Base-by-base conservation (phyloP, 2,888 invertebrate species). In the Drosophila putrida region DNA sequence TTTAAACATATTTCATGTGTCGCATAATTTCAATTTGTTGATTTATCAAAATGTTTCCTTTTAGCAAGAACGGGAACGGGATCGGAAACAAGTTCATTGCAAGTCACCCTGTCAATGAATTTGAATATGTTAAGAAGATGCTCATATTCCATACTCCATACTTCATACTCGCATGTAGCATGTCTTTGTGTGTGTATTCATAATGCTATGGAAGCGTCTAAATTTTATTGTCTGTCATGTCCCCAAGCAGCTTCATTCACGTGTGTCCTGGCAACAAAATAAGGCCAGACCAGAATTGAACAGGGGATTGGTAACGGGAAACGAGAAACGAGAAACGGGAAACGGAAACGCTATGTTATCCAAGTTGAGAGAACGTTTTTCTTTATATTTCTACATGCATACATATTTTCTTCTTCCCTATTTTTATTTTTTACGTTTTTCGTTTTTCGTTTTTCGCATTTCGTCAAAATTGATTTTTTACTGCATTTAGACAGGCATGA, bases 191-290 rank as follows among this genome's bases (percentile, higher is more conserved):
- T 46, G 63, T 63, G 31, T 74, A 70, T 67, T 33, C 78, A 71
- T 78, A 83, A 75, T 66, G 65, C 78, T 62, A 50, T 68, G 69
- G 59, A 70, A 70, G 75, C 71, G 71, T 87, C 75, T 72, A 85
- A 82, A 75, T 79, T 71, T 83, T 83, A 88, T 83, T 83, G 86
- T 85, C 77, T 85, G 74, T 88, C 70, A 77, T 82, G 80, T 63
- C 64, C 63, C 25, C 46, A 33, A 64, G 72, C 49, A 69, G 84
- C 78, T 75, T 51, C 65, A 75, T 68, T 83, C 75, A 70, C 69
- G 57, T 66, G 57, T 66, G 76, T 36, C 83, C 43, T 61, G 78
- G 68, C 63, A 73, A 73, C 74, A 64, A 69, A 74, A 68, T 65
- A 78, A 70, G 65, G 61, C 44, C 74, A 39, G 6, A 20, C 31